Base-by-base conservation (phyloP, 2,797 vertebrate species). In the Craterocephalus amniculus region DNA sequence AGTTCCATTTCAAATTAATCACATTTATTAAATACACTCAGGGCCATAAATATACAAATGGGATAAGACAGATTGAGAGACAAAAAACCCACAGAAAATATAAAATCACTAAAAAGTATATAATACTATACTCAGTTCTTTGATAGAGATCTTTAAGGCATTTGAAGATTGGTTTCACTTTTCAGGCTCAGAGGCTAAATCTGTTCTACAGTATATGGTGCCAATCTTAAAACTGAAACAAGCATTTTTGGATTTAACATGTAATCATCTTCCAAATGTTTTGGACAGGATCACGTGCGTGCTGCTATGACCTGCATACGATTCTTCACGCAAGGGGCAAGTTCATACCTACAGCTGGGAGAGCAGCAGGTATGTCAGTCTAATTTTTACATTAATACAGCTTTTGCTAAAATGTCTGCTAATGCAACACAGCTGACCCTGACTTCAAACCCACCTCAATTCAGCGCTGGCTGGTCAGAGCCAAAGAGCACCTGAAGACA, bases 291-390 rank as follows among this genome's bases (percentile, higher is more conserved):
- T 91, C 96, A 99, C 0, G 95, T 99, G 52, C 96, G 98, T 56
- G 97, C 98, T 0, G 97, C 98, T 49, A 99, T 99, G 97, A 99
- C 97, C 11, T 99, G 98, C 68, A 99, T 99, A 72, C 90, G 96
- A 9, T 99, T 99, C 94, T 99, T 98, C 87, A 95, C 95, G 43
- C 94, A 97, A 16, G 95, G 95, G 63, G 96, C 97, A 12, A 92
- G 91, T 64, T 96, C 95, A 0, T 99, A 99, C 74, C 89, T 95
- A 0, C 96, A 98, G 81, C 92, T 99, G 49, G 97, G 96, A 74
- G 95, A 96, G 79, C 96, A 95, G 76, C 96, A 92, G 89, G 92
- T 92, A 72, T 0, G n/a, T n/a, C n/a, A n/a, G 0, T 45, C 0
- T 8, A 1, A 26, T 7, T 29, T 18, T 9, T 14, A 13, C 7